phyloP scores from a whole-genome alignment of 2,797 vertebrate species.

The Molossus molossus region DNA sequence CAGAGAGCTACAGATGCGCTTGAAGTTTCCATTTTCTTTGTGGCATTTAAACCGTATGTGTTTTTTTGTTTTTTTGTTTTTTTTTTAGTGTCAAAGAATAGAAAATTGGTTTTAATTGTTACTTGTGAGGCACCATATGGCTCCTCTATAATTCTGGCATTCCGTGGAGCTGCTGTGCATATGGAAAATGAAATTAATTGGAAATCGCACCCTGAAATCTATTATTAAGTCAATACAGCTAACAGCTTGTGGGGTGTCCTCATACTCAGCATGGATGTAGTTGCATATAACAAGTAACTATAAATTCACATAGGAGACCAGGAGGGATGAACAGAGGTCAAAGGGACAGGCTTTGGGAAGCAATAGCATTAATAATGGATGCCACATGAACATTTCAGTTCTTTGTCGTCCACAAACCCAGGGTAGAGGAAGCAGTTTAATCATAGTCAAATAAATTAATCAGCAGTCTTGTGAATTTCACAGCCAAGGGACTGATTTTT shows the following conservation, averaged over 20 bases:
- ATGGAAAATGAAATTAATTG: constrained; percentile 91
- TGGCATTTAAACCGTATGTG: constrained; percentile 80
- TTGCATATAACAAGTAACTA: constrained; percentile 83
- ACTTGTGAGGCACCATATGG: constrained; percentile 91
- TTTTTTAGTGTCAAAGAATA: constrained; percentile 87
- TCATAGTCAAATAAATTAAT: constrained; percentile 64
- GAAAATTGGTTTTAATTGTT: constrained; percentile 92
- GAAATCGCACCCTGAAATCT: constrained; percentile 90
- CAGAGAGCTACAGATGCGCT: constrained; percentile 76
- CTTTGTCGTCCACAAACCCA: not conserved
- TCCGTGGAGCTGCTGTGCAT: constrained; percentile 85
- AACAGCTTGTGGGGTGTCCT: constrained; percentile 90
- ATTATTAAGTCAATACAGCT: constrained; percentile 90
- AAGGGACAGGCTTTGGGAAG: constrained; percentile 29
- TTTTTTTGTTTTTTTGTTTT: constrained; percentile 78
- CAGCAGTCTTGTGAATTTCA: constrained; percentile 70
- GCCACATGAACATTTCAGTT: constrained; percentile 8
- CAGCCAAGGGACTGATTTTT: constrained; percentile 58
- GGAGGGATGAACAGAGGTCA: constrained; percentile 83
- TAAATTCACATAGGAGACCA: constrained; percentile 79
- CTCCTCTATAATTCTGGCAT: constrained; percentile 88
- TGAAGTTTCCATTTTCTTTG: constrained; percentile 83
- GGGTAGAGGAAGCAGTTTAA: constrained; percentile 47
- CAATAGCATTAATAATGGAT: not conserved
- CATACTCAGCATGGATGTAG: constrained; percentile 83